These are phyloP conservation scores for Chelonia mydas DNA, from an alignment of 2,797 vertebrate genomes.

Conservation along the genomic window DNA sequence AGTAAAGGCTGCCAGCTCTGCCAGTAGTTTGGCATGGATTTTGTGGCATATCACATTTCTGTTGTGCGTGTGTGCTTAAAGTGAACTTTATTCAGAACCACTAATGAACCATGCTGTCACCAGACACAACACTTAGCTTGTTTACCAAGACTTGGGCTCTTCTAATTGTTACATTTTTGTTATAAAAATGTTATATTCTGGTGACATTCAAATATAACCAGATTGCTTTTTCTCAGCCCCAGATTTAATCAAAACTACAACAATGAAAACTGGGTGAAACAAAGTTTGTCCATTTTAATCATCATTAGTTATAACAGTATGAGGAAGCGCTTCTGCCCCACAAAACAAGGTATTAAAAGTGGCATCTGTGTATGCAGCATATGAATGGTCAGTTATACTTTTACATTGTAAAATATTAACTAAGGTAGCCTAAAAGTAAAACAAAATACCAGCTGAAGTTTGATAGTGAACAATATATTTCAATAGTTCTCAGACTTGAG, in stretches of 20 bases:
- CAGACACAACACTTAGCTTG: neutral
- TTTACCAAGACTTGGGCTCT: neutral
- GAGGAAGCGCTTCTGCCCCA: neutral
- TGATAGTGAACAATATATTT: neutral
- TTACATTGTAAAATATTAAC: neutral
- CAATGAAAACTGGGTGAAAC: conserved; percentile 45
- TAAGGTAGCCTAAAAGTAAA: neutral
- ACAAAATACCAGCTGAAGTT: neutral
- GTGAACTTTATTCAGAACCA: neutral
- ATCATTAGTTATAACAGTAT: neutral
- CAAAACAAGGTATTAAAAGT: neutral
- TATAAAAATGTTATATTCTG: conserved; percentile 28
- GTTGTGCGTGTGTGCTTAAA: neutral
- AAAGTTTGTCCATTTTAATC: neutral
- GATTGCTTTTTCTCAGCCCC: neutral
- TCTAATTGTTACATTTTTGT: neutral
- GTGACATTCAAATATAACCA: conserved; percentile 58
- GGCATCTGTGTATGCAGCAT: neutral
- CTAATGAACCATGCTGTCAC: neutral
- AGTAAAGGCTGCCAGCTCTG: neutral
- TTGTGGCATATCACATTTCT: neutral
- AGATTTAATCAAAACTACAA: conserved; percentile 48
- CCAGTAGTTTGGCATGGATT: neutral
- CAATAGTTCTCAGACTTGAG: neutral
- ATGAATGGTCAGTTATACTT: neutral